These are phyloP conservation scores for Pecten maximus DNA, from an alignment of 2,888 invertebrate species.

Conservation along the genomic window DNA sequence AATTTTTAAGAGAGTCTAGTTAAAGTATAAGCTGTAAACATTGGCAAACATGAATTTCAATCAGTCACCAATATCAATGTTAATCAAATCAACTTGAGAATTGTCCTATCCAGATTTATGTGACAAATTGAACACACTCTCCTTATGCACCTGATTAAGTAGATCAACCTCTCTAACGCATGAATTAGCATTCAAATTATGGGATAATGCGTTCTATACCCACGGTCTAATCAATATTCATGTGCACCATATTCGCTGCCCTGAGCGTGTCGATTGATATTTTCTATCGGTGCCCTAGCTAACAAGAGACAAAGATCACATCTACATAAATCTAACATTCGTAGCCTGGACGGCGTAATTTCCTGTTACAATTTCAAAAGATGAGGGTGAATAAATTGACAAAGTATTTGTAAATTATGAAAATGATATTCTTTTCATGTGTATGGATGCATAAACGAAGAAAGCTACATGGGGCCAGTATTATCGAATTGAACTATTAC, in stretches of 20 bases:
- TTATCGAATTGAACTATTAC: too few species aligned
- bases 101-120: neutral
- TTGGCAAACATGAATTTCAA: neutral
- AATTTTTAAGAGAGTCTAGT: neutral
- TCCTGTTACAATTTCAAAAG: neutral
- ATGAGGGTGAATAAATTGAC: neutral
- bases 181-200: neutral
- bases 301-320: neutral
- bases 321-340: neutral
- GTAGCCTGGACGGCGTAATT: neutral
- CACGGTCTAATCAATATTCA: neutral
- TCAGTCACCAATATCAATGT: neutral
- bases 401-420: neutral
- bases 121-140: neutral
- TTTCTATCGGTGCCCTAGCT: neutral
- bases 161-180: neutral
- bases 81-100: neutral
- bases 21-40: neutral
- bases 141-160: neutral
- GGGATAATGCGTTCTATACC: neutral
- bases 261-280: neutral
- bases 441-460: neutral
- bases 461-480: neutral
- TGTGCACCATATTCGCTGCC: neutral
- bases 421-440: neutral